A percentile compares a stretch with the other conserved stretches of the same genome.
Evolutionary conservation across 2,113 vertebrate species (phyloP).

Genomic region (Protobothrops flavoviridis): DNA sequence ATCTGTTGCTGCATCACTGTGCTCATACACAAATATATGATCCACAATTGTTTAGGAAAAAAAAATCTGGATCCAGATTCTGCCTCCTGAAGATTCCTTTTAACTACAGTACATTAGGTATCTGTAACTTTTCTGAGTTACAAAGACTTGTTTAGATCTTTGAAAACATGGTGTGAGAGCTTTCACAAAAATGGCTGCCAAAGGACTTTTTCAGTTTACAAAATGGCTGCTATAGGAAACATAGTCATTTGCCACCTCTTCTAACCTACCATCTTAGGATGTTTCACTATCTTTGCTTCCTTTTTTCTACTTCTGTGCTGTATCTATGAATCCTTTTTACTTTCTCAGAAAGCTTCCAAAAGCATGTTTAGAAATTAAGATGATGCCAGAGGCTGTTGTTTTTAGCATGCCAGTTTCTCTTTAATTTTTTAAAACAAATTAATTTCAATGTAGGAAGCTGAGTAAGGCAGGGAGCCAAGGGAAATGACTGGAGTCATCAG

Average conservation of each 20-base stretch:
- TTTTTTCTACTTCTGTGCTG: not conserved
- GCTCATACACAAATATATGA: fast-evolving
- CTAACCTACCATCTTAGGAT: not conserved
- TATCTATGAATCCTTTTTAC: not conserved
- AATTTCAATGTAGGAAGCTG: not conserved
- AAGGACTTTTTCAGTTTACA: not conserved
- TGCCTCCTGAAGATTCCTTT: not conserved
- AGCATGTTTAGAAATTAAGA: not conserved
- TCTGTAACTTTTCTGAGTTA: not conserved
- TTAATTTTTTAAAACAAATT: not conserved
- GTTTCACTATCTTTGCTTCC: not conserved
- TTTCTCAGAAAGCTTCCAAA: not conserved
- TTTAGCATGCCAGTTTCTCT: not conserved
- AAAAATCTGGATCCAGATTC: not conserved
- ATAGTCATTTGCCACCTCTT: not conserved
- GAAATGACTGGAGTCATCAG: not conserved
- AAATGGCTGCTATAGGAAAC: not conserved
- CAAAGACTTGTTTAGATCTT: not conserved
- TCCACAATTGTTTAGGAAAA: not conserved
- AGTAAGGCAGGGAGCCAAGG: not conserved
- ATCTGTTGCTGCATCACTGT: fast-evolving
- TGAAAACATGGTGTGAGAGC: not conserved
- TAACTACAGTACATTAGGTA: not conserved
- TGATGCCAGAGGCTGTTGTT: not conserved
- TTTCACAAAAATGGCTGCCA: not conserved